These are phyloP conservation scores for Prunella fulvescens DNA, from an alignment of 2,113 vertebrate genomes.

Conservation along the genomic window DNA sequence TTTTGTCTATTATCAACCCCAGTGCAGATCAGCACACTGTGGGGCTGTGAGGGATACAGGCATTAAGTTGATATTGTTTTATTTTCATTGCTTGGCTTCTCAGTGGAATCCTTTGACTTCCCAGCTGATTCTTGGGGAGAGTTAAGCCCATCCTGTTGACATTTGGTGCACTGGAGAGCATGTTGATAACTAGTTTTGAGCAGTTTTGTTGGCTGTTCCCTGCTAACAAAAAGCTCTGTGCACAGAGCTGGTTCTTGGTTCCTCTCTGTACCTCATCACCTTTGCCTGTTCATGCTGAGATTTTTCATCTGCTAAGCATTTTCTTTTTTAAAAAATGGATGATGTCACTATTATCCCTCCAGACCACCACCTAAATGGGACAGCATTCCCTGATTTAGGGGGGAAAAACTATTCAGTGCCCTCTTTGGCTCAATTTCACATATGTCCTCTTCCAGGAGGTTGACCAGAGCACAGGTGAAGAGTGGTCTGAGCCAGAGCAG, in stretches of 20 bases:
- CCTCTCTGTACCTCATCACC: background rate
- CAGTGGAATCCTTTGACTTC: background rate
- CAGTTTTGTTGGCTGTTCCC: background rate
- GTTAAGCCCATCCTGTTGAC: background rate
- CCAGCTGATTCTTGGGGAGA: background rate
- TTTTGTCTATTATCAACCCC: background rate
- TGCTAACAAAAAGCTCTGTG: background rate
- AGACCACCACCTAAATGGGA: background rate
- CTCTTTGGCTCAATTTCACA: accelerated
- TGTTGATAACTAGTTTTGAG: background rate
- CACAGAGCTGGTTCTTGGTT: background rate
- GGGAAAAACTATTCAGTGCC: background rate
- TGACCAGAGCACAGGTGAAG: background rate
- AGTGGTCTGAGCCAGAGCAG: background rate
- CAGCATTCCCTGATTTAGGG: background rate
- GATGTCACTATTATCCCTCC: background rate
- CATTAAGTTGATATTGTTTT: background rate
- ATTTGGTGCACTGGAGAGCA: background rate
- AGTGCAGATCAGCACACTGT: background rate
- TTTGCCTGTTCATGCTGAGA: background rate
- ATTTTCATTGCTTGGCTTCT: background rate
- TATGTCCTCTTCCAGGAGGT: background rate
- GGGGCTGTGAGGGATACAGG: background rate
- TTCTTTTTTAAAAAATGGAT: background rate
- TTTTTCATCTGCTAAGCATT: background rate